A percentile compares a stretch with the other conserved stretches of the same genome.
Conservation (phyloP, 2,888 invertebrate genomes). For the Eudemis profundana region DNA sequence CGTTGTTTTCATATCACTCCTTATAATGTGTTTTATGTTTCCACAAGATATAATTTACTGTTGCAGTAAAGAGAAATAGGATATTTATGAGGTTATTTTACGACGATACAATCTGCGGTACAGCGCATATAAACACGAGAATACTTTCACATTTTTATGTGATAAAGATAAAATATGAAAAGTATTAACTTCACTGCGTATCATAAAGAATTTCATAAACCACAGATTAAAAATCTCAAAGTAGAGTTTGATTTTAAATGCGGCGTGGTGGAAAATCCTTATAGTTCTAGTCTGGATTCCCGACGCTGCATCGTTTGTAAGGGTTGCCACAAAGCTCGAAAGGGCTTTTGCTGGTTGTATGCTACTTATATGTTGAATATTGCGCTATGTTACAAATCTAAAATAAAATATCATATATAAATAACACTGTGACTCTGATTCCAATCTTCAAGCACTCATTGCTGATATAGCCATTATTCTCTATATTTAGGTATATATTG, state of each 20-base stretch:
- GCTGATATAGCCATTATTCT: no score
- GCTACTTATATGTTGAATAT: no score
- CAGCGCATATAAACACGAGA: background rate
- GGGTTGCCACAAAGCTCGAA: conserved; percentile 10
- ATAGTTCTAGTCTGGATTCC: conserved; percentile 37
- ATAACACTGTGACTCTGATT: no score
- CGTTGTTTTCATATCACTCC: background rate
- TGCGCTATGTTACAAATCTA: no score
- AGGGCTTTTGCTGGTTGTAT: no score
- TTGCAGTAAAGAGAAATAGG: background rate
- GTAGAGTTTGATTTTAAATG: conserved; percentile 39
- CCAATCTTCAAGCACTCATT: no score
- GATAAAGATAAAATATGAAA: conserved; percentile 4
- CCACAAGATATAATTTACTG: background rate
- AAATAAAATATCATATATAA: no score
- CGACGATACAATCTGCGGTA: background rate
- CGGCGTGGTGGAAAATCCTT: conserved; percentile 28
- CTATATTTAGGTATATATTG: no score
- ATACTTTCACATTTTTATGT: conserved; percentile 15
- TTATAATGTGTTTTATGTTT: background rate
- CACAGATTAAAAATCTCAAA: conserved; percentile 27
- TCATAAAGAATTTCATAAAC: conserved; percentile 29
- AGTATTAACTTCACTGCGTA: background rate
- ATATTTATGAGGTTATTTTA: conserved; percentile 1
- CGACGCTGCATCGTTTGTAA: background rate